Conservation (phyloP, 2,888 invertebrate species). For the Ophioninae sp. region DNA sequence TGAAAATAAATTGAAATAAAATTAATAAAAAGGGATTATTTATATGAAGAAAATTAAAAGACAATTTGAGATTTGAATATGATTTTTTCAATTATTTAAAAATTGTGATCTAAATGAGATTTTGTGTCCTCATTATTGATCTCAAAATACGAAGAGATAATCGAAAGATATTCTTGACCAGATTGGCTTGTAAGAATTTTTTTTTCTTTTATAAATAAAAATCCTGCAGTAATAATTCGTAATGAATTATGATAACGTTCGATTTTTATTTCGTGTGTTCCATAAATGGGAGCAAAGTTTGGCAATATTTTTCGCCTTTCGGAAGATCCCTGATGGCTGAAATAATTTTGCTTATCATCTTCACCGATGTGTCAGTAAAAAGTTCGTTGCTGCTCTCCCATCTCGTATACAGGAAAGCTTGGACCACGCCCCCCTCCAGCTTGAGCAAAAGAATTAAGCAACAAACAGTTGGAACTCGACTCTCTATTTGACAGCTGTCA, state of each 20-base stretch:
- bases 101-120: neutral
- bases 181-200: neutral
- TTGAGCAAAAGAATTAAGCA: neutral
- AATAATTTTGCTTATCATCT: neutral
- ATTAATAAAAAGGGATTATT: no score
- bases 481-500: conserved; percentile 21
- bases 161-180: neutral
- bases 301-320: neutral
- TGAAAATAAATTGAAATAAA: no score
- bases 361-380: neutral
- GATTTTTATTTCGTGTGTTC: neutral
- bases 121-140: neutral
- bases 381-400: neutral
- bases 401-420: neutral
- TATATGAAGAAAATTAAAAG: neutral
- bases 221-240: neutral
- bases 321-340: neutral
- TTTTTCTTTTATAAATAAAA: neutral
- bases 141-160: neutral
- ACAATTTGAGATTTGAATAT: neutral
- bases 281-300: neutral
- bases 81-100: no score
- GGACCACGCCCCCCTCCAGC: neutral
- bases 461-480: neutral
- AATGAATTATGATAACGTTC: neutral